Percentiles rank a stretch among this genome's conserved stretches.
Conservation (phyloP, 2,797 vertebrate species). For the Coregonus ussuriensis region DNA sequence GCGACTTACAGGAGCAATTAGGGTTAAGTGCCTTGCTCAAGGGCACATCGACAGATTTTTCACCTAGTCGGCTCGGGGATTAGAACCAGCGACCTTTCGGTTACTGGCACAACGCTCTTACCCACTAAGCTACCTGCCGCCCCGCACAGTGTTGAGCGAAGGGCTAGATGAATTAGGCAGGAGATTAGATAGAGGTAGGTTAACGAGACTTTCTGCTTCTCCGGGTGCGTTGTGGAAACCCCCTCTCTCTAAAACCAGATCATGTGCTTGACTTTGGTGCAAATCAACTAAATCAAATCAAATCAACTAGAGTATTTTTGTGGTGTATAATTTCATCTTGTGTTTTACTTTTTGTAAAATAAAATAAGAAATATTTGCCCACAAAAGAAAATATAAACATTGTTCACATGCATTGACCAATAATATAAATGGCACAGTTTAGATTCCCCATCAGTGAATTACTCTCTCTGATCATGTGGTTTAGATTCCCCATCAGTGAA, state of each 20-base stretch:
- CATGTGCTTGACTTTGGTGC: slow-evolving; percentile 56
- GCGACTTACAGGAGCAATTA: too few relatives aligned
- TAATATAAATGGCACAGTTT: background rate
- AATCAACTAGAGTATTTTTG: background rate
- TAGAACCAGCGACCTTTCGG: too few relatives aligned
- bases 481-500: background rate
- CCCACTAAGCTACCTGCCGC: too few relatives aligned
- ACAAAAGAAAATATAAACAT: background rate
- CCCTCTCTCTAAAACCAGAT: slow-evolving; percentile 7
- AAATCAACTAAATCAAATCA: slow-evolving; percentile 39
- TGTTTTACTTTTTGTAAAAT: background rate
- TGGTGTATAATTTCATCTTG: background rate
- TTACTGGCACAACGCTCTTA: too few relatives aligned
- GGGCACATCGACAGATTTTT: too few relatives aligned
- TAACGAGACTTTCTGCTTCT: slow-evolving; percentile 70
- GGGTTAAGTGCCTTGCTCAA: too few relatives aligned
- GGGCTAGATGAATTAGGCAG: slow-evolving; percentile 75
- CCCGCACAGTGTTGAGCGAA: slow-evolving; percentile 51
- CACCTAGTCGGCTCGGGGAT: too few relatives aligned
- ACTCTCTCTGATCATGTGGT: background rate
- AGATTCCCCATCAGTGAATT: background rate
- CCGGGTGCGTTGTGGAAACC: slow-evolving; percentile 12
- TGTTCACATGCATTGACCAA: background rate
- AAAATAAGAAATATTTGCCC: background rate
- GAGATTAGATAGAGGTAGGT: slow-evolving; percentile 73